Evolutionary conservation across 2,797 vertebrate species (phyloP).

Genomic region (Esox masquinongy): DNA sequence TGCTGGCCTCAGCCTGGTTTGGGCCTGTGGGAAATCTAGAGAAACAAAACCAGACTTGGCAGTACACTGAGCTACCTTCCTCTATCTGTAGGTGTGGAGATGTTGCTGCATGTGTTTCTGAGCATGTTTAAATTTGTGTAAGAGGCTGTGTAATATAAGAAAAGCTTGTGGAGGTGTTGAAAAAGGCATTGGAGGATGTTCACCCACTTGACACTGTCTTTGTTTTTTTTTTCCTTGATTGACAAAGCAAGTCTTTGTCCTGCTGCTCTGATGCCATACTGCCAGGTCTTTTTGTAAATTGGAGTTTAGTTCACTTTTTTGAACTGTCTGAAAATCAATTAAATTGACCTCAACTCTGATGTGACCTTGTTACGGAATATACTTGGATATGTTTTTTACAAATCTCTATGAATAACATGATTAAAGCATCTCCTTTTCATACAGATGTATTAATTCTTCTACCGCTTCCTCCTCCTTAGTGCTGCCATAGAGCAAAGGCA

Average conservation of each 20-base stretch:
- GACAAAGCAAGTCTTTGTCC: slow-evolving; percentile 45
- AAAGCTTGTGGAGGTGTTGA: slow-evolving; percentile 22
- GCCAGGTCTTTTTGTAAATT: no score
- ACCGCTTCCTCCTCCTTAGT: slow-evolving; percentile 15
- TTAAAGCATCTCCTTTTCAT: neutral
- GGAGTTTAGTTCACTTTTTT: no score
- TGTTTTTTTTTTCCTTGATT: no score
- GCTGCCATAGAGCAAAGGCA: slow-evolving; percentile 38
- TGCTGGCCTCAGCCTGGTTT: neutral
- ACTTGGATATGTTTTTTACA: no score
- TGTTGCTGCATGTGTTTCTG: slow-evolving; percentile 3
- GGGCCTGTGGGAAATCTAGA: neutral
- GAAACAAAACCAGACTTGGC: neutral
- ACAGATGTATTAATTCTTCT: neutral
- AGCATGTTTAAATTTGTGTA: neutral
- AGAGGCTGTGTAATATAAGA: slow-evolving; percentile 15
- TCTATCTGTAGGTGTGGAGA: neutral
- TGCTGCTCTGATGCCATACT: neutral
- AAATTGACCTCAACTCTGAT: no score
- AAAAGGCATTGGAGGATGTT: slow-evolving; percentile 36
- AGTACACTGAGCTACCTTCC: neutral
- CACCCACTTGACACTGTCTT: slow-evolving; percentile 36
- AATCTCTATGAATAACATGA: neutral
- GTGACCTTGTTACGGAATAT: neutral
- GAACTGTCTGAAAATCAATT: no score